These are phyloP conservation scores for Cistogaster globosa DNA, from an alignment of 2,888 invertebrate species.

Conservation along the genomic window DNA sequence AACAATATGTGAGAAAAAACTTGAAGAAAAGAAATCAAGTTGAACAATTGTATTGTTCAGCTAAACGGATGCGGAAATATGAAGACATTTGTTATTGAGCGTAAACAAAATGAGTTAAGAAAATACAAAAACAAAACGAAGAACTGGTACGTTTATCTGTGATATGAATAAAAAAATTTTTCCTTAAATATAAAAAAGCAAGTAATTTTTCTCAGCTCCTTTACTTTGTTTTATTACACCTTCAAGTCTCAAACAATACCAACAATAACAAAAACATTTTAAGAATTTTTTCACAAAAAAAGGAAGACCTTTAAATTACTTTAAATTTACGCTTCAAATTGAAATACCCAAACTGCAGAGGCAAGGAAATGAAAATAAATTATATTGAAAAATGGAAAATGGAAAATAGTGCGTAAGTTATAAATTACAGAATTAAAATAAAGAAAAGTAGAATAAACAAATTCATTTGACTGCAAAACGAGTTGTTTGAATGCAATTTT, in stretches of 20 bases:
- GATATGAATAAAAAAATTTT: background rate
- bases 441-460: slow-evolving; percentile 34
- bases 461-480: background rate
- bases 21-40: slow-evolving; percentile 22
- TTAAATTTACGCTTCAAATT: slow-evolving; percentile 39
- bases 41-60: slow-evolving; percentile 55
- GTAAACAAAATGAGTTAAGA: slow-evolving; percentile 47
- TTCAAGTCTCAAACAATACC: background rate
- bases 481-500: background rate
- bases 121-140: slow-evolving; percentile 18
- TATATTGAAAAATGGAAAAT: slow-evolving; percentile 3
- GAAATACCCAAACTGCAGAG: background rate
- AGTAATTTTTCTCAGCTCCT: background rate
- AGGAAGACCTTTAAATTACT: slow-evolving; percentile 13
- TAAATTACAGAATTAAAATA: slow-evolving; percentile 54
- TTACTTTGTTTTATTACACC: slow-evolving; percentile 53
- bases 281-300: slow-evolving; percentile 14
- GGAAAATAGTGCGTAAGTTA: slow-evolving; percentile 69
- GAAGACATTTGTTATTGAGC: slow-evolving; percentile 70
- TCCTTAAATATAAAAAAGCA: background rate
- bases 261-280: background rate
- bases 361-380: slow-evolving; percentile 45
- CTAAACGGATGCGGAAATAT: slow-evolving; percentile 69
- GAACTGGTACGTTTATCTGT: background rate
- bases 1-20: slow-evolving; percentile 12